Evolutionary conservation across 2,797 vertebrate genomes (phyloP).

Genomic region (Parauchenoglanis ngamensis): DNA sequence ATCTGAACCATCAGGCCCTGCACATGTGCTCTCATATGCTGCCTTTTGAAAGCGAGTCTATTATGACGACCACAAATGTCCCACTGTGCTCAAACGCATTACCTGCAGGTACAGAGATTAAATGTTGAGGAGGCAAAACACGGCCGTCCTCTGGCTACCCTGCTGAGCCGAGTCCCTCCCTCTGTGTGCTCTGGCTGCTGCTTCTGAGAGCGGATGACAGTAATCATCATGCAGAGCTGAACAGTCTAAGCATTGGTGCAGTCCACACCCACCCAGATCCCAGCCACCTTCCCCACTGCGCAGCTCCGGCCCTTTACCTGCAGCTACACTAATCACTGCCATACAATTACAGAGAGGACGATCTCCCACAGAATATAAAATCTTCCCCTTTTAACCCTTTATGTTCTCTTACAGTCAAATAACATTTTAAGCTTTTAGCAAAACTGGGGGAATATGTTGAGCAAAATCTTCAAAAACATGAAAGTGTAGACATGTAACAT

Average conservation of each 20-base stretch:
- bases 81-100: conserved; percentile 25
- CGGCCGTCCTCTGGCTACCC: conserved; percentile 18
- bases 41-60: conserved; percentile 24
- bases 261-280: conserved; percentile 43
- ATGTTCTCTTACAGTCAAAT: background rate
- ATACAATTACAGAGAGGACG: conserved; percentile 21
- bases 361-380: conserved; percentile 30
- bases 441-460: background rate
- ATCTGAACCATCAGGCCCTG: conserved; percentile 32
- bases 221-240: conserved; percentile 52
- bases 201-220: conserved; percentile 49
- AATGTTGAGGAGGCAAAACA: conserved; percentile 38
- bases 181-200: conserved; percentile 49
- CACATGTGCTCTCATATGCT: background rate
- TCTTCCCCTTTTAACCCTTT: background rate
- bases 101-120: conserved; percentile 50
- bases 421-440: background rate
- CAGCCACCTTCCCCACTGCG: conserved; percentile 39
- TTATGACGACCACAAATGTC: conserved; percentile 32
- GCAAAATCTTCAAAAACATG: background rate
- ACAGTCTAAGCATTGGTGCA: conserved; percentile 46
- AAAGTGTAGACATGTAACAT: background rate
- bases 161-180: conserved; percentile 45
- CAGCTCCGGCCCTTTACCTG: conserved; percentile 47
- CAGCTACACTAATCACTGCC: conserved; percentile 43